Conservation (phyloP, 2,888 invertebrate species). For the Furcula furcula region DNA sequence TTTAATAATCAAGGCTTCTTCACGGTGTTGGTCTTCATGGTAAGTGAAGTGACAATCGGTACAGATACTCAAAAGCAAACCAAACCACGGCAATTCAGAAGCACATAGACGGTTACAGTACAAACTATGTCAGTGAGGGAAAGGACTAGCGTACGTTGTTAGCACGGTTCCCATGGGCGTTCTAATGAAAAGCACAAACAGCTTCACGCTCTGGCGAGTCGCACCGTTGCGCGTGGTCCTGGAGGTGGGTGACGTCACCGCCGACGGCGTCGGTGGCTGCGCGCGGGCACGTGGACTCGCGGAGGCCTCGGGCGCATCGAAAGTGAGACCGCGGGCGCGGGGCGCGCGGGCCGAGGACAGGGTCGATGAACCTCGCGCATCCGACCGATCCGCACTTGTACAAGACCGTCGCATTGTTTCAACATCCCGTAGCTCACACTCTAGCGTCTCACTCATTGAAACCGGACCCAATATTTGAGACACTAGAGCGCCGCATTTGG, state of each 20-base stretch:
- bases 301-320: conserved; percentile 73
- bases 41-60: too few species aligned
- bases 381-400: conserved; percentile 76
- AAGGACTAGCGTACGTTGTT: conserved; percentile 36
- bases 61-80: too few species aligned
- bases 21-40: too few species aligned
- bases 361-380: conserved; percentile 73
- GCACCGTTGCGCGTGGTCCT: conserved; percentile 56
- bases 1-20: too few species aligned
- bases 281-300: conserved; percentile 70
- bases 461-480: conserved; percentile 39
- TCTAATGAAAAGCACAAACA: conserved; percentile 65
- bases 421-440: conserved; percentile 53
- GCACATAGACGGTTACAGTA: too few species aligned
- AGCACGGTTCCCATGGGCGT: conserved; percentile 63
- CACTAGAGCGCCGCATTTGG: conserved; percentile 26
- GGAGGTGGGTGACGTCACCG: conserved; percentile 67
- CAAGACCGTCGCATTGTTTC: conserved; percentile 73
- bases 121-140: conserved; percentile 42
- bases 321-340: conserved; percentile 69
- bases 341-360: conserved; percentile 41
- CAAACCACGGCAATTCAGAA: too few species aligned
- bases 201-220: conserved; percentile 53
- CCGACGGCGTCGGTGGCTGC: conserved; percentile 52
- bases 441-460: conserved; percentile 44